Base-by-base conservation (phyloP, 2,797 vertebrate genomes). In the Dallia pectoralis region DNA sequence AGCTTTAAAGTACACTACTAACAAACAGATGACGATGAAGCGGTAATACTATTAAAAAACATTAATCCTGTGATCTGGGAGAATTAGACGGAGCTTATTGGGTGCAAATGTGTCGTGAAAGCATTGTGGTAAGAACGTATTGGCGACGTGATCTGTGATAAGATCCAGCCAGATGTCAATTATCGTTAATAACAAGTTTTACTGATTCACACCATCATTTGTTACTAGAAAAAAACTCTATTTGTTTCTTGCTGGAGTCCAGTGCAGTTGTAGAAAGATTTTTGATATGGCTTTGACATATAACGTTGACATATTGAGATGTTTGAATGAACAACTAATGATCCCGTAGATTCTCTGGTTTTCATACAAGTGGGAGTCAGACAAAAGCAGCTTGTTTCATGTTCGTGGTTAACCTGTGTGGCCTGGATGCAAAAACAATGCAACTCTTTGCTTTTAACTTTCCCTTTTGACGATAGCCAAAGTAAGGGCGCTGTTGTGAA, bases 161-260 rank as follows among this genome's bases (percentile, higher is more conserved):
- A 89, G 87, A 89, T 88, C 83, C 74, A 80, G 85, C 83, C 91
- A 93, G 91, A 93, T 93, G 91, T 92, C 90, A 76, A 83, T 84
- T 83, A 89, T 90, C 83, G 90, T 86, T 90, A 89, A 91, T 87
- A 91, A 89, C 89, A 91, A 92, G 89, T 92, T 91, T 91, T 85
- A 88, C 87, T 71, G 76, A 27, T 75, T 77, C 61, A 81, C 32
- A 67, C 79, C 70, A 85, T 89, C 84, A 89, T 88, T 79, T 83
- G 86, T 90, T 89, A 87, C 83, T 73, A 79, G 73, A 72, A 79
- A 77, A 86, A 82, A 82, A n/a, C n/a, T n/a, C 76, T 7, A 36
- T 36, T 80, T 76, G 84, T 88, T 79, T 82, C 75, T 44, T 14
- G 40, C 11, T 44, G 4, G 40, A 44, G 1, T 44, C 40, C 40